Evolutionary conservation across 2,797 vertebrate species (phyloP), one percentile per base, ranked within the genome.

Genomic region (Chaetophractus vellerosus): DNA sequence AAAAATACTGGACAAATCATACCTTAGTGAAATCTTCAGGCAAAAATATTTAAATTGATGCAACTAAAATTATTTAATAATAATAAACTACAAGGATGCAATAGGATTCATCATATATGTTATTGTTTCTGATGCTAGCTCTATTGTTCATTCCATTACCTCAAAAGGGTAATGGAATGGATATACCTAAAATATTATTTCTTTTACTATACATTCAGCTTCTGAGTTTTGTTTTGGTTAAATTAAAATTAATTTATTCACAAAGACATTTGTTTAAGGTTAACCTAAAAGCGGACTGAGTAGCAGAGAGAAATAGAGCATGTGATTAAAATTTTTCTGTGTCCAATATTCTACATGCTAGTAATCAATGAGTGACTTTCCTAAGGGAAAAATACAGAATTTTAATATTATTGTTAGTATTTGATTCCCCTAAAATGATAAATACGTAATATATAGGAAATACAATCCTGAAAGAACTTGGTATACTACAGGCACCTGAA

Each of bases 341-440:
- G 8, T 69, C 63, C 55, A 16, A 36, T 15, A 41, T 23, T 55
- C 61, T 81, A 36, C 41, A 79, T 36, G 19, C 8, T 33, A 89
- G 66, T 80, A 45, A 64, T 71, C 33, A 81, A 68, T 3, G 31
- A 24, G 7, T 68, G 18, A n/a, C 31, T 45, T 8, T 28, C 1
- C 1, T 41, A 1, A 59, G 21, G 8, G 10, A 48, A 26, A 74
- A 36, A 24, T 66, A n/a, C 80, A 91, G 50, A 52, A 61, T 82
- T 59, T 64, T 93, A 89, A 87, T 69, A 24, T 55, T 79, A 36
- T 63, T 75, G 59, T 64, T 87, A 93, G 59, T 36, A 81, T 81
- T 87, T 92, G 90, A 59, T 91, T 93, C 33, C 48, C 79, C 52
- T 74, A 84, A 89, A 93, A 96, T 85, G 71, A 87, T 10, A 68